Evolutionary conservation across 2,113 vertebrate species (phyloP), one percentile per base, ranked within the genome.

Genomic region (Pelvicachromis taeniatus): DNA sequence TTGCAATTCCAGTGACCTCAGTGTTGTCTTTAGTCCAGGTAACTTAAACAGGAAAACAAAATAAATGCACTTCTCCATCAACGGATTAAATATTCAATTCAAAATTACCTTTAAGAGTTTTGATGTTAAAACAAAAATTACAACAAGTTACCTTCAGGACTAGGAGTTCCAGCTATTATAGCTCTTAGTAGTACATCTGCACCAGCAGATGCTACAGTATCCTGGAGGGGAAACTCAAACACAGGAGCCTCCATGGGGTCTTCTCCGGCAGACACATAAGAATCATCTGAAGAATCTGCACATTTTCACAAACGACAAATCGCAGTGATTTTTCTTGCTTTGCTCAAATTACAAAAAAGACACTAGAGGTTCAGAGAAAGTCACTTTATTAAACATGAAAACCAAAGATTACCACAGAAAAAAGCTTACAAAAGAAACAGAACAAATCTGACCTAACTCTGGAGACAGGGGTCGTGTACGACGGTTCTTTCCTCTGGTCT

Each of bases 251-350:
- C 99, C 94, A 98, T 92, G 2, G 98, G 98, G 54, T 99, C 99
- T 88, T 99, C 99, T 84, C 95, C 99, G 21, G 98, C 98, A 13
- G 99, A 99, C 81, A 99, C 97, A 0, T 99, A 99, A 21, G 98
- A 99, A 90, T 99, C 99, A 0, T 99, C 99, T 0, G 99, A 99
- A 35, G 99, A 99, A 94, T 99, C 98, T 99, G 95, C 55, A 86
- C 75, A 94, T 81, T 87, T 81, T 54, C 8, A 87, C 55, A 89
- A 61, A 65, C 77, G 4, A 81, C 11, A 84, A 88, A 35, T 7
- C 3, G 2, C 53, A 63, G 50, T 65, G 1, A 52, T 79, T 85
- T 52, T 52, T 79, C 17, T 7, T 17, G 8, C 4, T 0, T 4
- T 78, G 38, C 23, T 45, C 19, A 33, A 48, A 78, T 48, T 11